A percentile compares a stretch with the other conserved stretches of the same genome.
Evolutionary conservation across 2,797 vertebrate species (phyloP).

Genomic region (Coracias cyanogaster): DNA sequence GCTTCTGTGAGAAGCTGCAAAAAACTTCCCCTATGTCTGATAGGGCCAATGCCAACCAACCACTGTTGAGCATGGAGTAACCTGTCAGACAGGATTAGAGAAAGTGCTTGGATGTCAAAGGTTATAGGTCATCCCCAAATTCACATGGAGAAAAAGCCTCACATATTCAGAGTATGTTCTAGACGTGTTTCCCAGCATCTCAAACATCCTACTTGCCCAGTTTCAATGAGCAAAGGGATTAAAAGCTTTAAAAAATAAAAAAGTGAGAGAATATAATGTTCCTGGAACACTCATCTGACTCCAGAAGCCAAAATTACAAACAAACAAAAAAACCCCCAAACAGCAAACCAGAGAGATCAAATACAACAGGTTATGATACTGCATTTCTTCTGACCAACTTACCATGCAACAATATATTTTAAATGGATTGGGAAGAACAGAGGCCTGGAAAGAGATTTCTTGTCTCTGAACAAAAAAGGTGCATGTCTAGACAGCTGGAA

Average conservation of each 20-base stretch:
- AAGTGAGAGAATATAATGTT: background rate
- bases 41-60: background rate
- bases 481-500: conserved; percentile 31
- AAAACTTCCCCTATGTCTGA: background rate
- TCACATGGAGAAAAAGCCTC: background rate
- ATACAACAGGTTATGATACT: background rate
- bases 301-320: conserved; percentile 21
- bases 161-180: background rate
- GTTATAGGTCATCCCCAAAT: background rate
- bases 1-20: background rate
- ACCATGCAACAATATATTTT: background rate
- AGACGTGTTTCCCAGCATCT: background rate
- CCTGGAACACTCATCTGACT: conserved; percentile 11
- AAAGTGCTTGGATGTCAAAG: background rate
- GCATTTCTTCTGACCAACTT: conserved; percentile 5
- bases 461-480: background rate
- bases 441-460: background rate
- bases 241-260: background rate
- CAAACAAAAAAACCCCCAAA: background rate
- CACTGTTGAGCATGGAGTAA: background rate
- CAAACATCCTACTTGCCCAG: background rate
- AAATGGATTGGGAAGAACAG: background rate
- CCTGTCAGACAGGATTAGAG: background rate
- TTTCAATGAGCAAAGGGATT: background rate
- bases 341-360: background rate